These are phyloP conservation scores for Scyliorhinus canicula DNA, from an alignment of 2,797 vertebrate genomes.

Conservation along the genomic window DNA sequence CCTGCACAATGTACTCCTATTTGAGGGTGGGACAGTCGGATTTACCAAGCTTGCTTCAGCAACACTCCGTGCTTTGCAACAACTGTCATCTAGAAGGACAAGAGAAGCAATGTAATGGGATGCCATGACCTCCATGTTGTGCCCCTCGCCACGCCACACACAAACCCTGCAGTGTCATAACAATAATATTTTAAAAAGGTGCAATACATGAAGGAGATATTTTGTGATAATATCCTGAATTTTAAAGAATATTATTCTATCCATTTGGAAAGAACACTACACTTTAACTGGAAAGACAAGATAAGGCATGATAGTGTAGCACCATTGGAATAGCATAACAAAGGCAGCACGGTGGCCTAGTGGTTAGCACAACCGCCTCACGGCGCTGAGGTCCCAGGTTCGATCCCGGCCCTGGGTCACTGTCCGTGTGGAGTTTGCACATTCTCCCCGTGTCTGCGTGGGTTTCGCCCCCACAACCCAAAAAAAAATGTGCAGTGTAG, in stretches of 20 bases:
- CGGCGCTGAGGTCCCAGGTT: too few species aligned
- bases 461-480: too few species aligned
- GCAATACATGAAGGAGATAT: not conserved
- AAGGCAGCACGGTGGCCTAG: too few species aligned
- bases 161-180: too few species aligned
- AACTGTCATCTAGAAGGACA: not conserved
- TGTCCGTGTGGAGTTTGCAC: too few species aligned
- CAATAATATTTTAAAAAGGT: not conserved
- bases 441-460: too few species aligned
- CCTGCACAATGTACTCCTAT: too few species aligned
- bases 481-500: too few species aligned
- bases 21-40: not conserved
- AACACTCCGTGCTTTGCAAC: not conserved
- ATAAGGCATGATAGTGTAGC: not conserved
- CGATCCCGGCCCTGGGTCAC: too few species aligned
- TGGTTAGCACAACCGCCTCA: too few species aligned
- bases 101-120: not conserved
- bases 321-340: not conserved
- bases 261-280: not conserved
- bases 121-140: not conserved
- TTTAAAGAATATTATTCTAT: not conserved
- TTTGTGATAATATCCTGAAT: not conserved
- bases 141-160: too few species aligned
- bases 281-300: not conserved
- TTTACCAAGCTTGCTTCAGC: not conserved